Base-by-base conservation (phyloP, 2,888 invertebrate genomes). In the Caprella mutica region DNA sequence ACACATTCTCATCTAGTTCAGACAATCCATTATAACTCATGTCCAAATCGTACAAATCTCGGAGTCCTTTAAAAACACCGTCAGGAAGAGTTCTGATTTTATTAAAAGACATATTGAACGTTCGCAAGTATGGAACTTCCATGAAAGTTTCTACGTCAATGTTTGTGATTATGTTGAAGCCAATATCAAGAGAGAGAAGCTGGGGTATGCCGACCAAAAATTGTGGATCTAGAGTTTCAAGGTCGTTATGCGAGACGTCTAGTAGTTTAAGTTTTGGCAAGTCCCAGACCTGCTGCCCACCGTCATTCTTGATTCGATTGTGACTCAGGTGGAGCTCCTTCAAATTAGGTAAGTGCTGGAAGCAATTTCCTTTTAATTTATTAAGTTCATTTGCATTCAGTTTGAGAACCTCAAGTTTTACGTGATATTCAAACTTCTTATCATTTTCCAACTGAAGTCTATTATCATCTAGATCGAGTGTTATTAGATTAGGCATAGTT, bases 1-100 rank as follows among this genome's bases (percentile, higher is more conserved):
- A 79, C n/a, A 63, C 52, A 21, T 66, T 67, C 9, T 65, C 65
- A 12, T 67, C 63, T 21, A 69, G 51, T 24, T 57, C 82, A 39
- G 81, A 80, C 42, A 89, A 71, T 70, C 80, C 80, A 71, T 89
- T 89, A 67, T 80, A 78, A 65, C 86, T 86, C 23, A 89, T 74
- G 71, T 88, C 86, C 38, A 88, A 69, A 52, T 83, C 82, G 67
- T 81, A 79, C 3, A 90, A 70, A 58, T 80, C 76, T 8, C 76
- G 72, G 27, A 85, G 74, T 26, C 81, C 79, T 53, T 77, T 76
- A 23, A 88, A 79, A 51, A 67, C 63, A 27, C 68, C 66, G 77
- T 67, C 80, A 77, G 53, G 82, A 79, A 70, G 83, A 80, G 42
- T 84, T 71, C n/a, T 79, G 51, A 90, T 76, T 69, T 83, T 78